Percentiles rank a stretch among this genome's conserved stretches.
Evolutionary conservation across 2,113 vertebrate genomes (phyloP).

Genomic region (Meles meles): DNA sequence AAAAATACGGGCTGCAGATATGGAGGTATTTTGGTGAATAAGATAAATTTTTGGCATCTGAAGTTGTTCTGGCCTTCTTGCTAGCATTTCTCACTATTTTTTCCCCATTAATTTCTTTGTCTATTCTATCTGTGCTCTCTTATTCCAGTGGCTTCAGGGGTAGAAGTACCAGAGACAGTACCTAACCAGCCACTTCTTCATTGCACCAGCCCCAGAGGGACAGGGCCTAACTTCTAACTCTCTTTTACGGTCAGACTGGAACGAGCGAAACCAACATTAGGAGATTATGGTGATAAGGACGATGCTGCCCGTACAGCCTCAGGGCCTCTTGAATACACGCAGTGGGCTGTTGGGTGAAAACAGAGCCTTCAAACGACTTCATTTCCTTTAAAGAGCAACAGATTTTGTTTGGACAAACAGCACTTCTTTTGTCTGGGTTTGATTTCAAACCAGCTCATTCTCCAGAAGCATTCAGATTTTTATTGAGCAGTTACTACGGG

Average conservation of each 20-base stretch:
- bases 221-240: not conserved
- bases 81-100: not conserved
- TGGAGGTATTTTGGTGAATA: not conserved
- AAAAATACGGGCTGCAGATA: not conserved
- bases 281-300: not conserved
- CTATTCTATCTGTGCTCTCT: not conserved
- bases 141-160: not conserved
- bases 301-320: accelerated
- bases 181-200: not conserved
- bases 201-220: not conserved
- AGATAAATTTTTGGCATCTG: not conserved
- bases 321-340: not conserved
- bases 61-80: not conserved
- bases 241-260: not conserved
- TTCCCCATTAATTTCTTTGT: not conserved
- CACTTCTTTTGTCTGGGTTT: not conserved
- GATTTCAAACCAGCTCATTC: not conserved
- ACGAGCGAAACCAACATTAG: not conserved
- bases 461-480: not conserved
- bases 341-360: not conserved
- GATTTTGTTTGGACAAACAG: not conserved
- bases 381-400: not conserved
- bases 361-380: not conserved
- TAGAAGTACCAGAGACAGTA: not conserved
- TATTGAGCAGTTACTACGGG: not conserved